Conservation (phyloP, 2,888 invertebrate species). For the Willowsia nigromaculata region DNA sequence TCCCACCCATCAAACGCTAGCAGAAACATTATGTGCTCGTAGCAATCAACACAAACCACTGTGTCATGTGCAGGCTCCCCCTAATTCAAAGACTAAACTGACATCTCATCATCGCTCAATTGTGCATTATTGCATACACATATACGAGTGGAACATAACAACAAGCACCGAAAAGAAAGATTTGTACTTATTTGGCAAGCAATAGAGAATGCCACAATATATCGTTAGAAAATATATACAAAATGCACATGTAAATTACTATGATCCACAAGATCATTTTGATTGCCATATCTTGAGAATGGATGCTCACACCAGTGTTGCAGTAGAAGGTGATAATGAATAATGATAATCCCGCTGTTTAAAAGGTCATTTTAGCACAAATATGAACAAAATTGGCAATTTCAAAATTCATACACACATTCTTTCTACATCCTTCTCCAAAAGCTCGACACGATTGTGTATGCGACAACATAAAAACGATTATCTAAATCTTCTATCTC, state of each 20-base stretch:
- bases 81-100: not conserved
- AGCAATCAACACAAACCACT: not conserved
- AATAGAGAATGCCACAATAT: not conserved
- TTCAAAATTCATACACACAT: not conserved
- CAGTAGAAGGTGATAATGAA: not conserved
- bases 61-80: not conserved
- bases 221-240: not conserved
- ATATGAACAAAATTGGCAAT: constrained; percentile 12
- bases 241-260: not conserved
- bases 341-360: constrained; percentile 2
- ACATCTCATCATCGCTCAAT: constrained; percentile 9
- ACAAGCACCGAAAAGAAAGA: not conserved
- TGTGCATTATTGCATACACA: not conserved
- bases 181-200: not conserved
- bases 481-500: too few species aligned
- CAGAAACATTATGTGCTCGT: not conserved
- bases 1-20: not conserved
- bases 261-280: not conserved
- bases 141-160: not conserved
- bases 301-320: not conserved
- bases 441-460: not conserved
- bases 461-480: not conserved
- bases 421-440: not conserved
- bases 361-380: constrained; percentile 12
- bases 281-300: not conserved